Evolutionary conservation across 2,113 vertebrate species (phyloP).

Genomic region (Nanorana parkeri): DNA sequence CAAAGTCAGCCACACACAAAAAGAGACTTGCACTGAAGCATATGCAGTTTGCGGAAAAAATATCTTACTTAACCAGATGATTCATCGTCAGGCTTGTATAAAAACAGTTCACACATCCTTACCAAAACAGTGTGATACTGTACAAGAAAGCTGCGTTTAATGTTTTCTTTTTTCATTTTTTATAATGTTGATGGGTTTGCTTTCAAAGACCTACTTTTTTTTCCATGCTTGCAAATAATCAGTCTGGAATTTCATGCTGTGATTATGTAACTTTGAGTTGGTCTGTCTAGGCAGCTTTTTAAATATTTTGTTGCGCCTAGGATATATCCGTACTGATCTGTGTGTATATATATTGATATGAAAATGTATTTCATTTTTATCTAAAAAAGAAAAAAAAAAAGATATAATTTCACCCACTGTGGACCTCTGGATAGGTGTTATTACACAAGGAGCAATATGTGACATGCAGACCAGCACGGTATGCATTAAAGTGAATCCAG

Average conservation of each 20-base stretch:
- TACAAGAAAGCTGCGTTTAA: neutral
- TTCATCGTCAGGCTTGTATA: slow-evolving; percentile 12
- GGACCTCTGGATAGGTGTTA: neutral
- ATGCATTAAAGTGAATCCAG: slow-evolving; percentile 45
- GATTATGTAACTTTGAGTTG: neutral
- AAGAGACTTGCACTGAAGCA: neutral
- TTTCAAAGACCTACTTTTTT: slow-evolving; percentile 13
- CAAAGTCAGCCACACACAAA: neutral
- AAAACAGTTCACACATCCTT: slow-evolving; percentile 12
- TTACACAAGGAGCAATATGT: slow-evolving; percentile 31
- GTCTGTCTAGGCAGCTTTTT: neutral
- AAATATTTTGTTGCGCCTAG: neutral
- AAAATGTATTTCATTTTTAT: too few species aligned
- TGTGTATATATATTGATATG: neutral
- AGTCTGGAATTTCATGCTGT: neutral
- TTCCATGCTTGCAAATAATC: neutral
- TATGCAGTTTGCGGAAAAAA: slow-evolving; percentile 19
- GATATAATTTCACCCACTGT: neutral
- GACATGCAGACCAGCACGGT: slow-evolving; percentile 18
- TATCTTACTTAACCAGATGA: slow-evolving; percentile 22
- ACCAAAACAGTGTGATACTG: neutral
- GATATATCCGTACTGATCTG: neutral
- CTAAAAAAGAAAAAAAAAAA: too few species aligned
- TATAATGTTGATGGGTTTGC: slow-evolving; percentile 8
- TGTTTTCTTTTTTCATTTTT: slow-evolving; percentile 1